phyloP scores from a whole-genome alignment of 2,888 invertebrate genomes.

The Pinctada fucata region DNA sequence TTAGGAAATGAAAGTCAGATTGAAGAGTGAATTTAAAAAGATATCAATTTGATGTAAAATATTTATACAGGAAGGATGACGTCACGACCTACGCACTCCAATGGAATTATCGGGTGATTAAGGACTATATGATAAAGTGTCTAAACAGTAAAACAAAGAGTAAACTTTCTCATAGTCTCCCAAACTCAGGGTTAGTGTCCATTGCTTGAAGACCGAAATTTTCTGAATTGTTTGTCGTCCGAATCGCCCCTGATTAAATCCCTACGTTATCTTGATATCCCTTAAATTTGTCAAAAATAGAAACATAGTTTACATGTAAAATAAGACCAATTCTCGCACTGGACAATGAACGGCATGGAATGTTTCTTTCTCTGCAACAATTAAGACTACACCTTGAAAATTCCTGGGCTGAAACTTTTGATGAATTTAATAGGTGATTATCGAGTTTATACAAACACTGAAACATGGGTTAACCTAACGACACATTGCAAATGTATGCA shows the following conservation, averaged over 20 bases:
- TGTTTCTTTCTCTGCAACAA: no score
- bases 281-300: background rate
- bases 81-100: background rate
- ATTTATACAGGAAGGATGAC: background rate
- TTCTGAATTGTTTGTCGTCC: background rate
- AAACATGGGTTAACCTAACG: no score
- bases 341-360: no score
- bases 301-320: background rate
- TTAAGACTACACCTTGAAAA: no score
- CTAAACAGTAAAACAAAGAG: background rate
- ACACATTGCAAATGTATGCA: no score
- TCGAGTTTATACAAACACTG: no score
- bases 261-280: background rate
- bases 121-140: background rate
- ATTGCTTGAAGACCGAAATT: background rate
- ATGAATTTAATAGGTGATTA: no score
- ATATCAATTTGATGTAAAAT: background rate
- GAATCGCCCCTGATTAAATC: constrained; percentile 1
- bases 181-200: background rate
- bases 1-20: no score
- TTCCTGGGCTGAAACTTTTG: no score
- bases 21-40: background rate
- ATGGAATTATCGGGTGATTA: background rate
- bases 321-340: background rate
- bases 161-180: background rate